Conservation (phyloP, 2,797 vertebrate species). For the Agapornis canus region DNA sequence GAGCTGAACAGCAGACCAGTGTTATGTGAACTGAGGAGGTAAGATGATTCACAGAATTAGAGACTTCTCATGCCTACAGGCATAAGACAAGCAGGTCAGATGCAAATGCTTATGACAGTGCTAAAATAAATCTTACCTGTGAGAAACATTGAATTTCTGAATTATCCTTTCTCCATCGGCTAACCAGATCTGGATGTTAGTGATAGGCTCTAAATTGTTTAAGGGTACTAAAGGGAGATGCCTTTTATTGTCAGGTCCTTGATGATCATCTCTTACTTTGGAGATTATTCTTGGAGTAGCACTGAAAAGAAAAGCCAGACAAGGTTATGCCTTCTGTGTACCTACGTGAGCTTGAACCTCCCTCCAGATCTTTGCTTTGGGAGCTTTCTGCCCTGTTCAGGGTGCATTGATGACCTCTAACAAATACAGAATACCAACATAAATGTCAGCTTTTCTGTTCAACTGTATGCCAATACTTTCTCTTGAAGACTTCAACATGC, state of each 20-base stretch:
- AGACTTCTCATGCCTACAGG: neutral
- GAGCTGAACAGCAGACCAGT: neutral
- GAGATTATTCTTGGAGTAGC: constrained; percentile 90
- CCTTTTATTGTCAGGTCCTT: constrained; percentile 77
- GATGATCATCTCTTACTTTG: constrained; percentile 83
- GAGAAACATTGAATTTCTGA: constrained; percentile 93
- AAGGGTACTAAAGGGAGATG: constrained; percentile 82
- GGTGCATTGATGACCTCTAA: neutral
- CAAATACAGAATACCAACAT: neutral
- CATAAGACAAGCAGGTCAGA: neutral
- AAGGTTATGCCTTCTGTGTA: neutral
- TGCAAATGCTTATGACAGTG: neutral
- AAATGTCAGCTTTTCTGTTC: neutral
- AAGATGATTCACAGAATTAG: neutral
- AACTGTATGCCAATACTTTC: neutral
- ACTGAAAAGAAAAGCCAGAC: constrained; percentile 71
- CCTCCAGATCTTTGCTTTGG: neutral
- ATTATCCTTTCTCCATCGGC: constrained; percentile 90
- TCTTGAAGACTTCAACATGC: neutral
- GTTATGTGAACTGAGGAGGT: neutral
- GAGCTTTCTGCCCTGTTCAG: neutral
- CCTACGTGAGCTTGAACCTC: neutral
- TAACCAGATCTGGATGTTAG: constrained; percentile 94
- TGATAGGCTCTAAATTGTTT: constrained; percentile 87
- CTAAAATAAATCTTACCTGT: constrained; percentile 81